Evolutionary conservation across 2,888 invertebrate genomes (phyloP), one percentile per base, ranked within the genome.

Genomic region (Protonemura montana): DNA sequence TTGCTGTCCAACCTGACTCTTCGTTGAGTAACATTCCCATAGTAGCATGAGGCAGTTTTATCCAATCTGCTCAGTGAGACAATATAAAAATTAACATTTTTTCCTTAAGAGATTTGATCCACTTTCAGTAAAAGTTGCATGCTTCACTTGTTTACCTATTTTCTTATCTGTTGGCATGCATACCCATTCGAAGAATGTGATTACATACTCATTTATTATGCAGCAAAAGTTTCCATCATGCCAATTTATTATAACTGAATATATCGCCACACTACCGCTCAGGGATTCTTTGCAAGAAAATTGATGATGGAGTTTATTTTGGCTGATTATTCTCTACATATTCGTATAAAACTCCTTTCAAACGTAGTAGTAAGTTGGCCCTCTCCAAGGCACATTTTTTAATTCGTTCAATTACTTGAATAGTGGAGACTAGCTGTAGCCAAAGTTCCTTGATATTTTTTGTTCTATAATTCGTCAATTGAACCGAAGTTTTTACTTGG

Each of bases 371-470:
- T 59, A 59, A 16, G 21, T 59, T 59, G 21, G 21, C 3, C 35
- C 59, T 59, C 2, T 3, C 59, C 59, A 13, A 16, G 13, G 59
- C 13, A 10, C 13, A 21, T 21, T 59, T 21, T 59, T 13, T 10
- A 59, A 59, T 16, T 59, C 59, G 21, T 59, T 59, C 21, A 21
- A 59, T 41, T 59, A 59, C 59, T 59, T 21, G 21, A 59, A 59
- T 59, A 59, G 7, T 21, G 59, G 59, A 59, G 59, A 59, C 21
- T 59, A 59, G 59, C 35, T 59, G 13, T 59, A 59, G 59, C 59
- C 59, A 13, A 59, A 59, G 59, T 59, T 59, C 59, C 59, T 59
- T 59, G 59, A 59, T 59, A 59, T 59, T 59, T 41, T n/a, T n/a
- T 59, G 59, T 3, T 59, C 21, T 10, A 59, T 59, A 21, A 59